A percentile compares a stretch with the other conserved stretches of the same genome.
phyloP scores from a whole-genome alignment of 2,113 vertebrate genomes.

The Meles meles region DNA sequence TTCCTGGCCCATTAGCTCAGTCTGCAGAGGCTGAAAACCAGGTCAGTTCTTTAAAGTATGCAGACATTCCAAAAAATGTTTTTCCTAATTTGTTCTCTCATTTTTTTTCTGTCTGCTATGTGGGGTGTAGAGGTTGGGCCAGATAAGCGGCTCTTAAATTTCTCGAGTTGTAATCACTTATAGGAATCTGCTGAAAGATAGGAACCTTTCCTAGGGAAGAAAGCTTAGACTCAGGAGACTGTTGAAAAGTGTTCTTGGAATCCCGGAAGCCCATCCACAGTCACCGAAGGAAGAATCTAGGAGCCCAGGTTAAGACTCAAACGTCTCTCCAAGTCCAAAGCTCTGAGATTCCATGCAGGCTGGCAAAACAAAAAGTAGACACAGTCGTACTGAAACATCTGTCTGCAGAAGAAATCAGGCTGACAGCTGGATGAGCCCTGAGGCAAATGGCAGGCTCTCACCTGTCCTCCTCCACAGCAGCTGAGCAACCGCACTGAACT shows the following conservation, averaged over 20 bases:
- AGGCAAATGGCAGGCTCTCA: not conserved
- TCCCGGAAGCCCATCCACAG: not conserved
- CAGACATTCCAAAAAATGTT: slow-evolving; percentile 28
- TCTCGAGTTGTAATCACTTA: not conserved
- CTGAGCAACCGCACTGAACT: not conserved
- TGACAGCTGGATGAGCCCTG: slow-evolving; percentile 17
- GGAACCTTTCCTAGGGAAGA: not conserved
- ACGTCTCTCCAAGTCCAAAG: not conserved
- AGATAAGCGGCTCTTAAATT: not conserved
- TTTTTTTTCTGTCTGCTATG: not conserved
- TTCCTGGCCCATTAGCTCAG: slow-evolving; percentile 67
- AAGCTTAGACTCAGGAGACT: not conserved
- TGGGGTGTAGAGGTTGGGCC: not conserved
- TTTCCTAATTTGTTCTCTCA: not conserved
- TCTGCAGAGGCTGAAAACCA: slow-evolving; percentile 64
- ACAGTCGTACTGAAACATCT: not conserved
- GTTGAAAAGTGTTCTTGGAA: not conserved
- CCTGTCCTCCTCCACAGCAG: slow-evolving; percentile 22
- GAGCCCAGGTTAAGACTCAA: not conserved
- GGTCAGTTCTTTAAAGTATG: slow-evolving; percentile 49
- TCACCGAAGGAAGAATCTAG: not conserved
- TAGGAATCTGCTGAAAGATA: not conserved
- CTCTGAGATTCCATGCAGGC: not conserved
- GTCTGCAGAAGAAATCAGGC: not conserved
- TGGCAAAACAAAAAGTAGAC: not conserved